Evolutionary conservation across 2,113 vertebrate genomes (phyloP), one percentile per base, ranked within the genome.

Genomic region (Rhea americana): DNA sequence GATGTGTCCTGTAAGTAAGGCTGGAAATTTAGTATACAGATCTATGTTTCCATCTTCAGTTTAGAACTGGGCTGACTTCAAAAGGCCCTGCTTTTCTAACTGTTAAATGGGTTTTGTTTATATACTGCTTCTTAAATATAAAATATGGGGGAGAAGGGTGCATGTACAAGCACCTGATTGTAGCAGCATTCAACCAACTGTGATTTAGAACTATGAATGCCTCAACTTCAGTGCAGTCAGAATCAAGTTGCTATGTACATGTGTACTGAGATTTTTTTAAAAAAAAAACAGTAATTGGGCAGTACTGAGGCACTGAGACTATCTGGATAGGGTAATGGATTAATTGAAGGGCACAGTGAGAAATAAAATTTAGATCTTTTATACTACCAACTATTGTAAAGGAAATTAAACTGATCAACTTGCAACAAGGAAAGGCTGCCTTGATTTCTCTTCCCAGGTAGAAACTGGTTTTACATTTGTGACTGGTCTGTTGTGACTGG

Each of bases 1-100:
- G n/a, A 99, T 99, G 98, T 99, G 99, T 93, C 99, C 99, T 93
- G 99, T 99, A 98, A 99, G 98, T 98, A 95, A 55, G 80, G n/a
- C 51, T 77, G 30, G 37, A 67, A 48, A 85, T 39, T 17, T 18
- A 3, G 35, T 24, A 5, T 24, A 20, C 26, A 47, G 30, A 73
- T 80, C 35, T n/a, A 24, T n/a, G 6, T 63, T 66, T 63, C 63
- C 10, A 21, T 39, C 26, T 56, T 4, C 47, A 66, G 20, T 20
- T 45, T 12, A 28, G 48, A 55, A 25, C 4, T 74, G n/a, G 56
- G 18, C 45, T 74, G 74, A 13, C 76, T 53, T 48, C 24, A 14
- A 41, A 82, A 70, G 28, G 7, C 3, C 2, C 16, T 6, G 19
- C 24, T 59, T 63, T 19, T 77, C 61, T 22, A 81, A 62, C 13